Percentiles rank a stretch among this genome's conserved stretches.
phyloP scores from a whole-genome alignment of 2,888 invertebrate species.

The Andrena fulva region DNA sequence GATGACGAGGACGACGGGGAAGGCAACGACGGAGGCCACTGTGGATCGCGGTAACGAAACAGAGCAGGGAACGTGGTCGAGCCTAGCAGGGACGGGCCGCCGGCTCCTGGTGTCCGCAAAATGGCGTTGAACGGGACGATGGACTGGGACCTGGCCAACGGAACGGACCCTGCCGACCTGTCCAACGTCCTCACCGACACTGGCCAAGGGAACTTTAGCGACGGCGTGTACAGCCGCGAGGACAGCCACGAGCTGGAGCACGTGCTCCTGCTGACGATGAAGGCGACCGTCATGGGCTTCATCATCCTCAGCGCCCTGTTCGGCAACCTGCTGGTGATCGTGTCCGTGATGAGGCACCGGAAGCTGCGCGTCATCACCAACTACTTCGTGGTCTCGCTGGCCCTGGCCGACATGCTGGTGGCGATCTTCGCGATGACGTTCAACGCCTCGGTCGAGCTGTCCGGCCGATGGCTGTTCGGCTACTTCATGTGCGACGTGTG shows the following conservation, averaged over 20 bases:
- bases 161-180: conserved; percentile 33
- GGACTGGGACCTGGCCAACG: conserved; percentile 37
- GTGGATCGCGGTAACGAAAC: conserved; percentile 23
- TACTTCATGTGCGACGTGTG: conserved; percentile 97
- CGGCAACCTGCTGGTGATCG: conserved; percentile 95
- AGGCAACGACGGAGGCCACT: not conserved
- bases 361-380: conserved; percentile 94
- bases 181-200: conserved; percentile 70
- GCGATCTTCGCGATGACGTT: conserved; percentile 98
- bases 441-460: conserved; percentile 95
- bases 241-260: conserved; percentile 85
- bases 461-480: conserved; percentile 95
- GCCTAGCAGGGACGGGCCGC: not conserved
- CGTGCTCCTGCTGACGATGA: conserved; percentile 88
- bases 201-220: conserved; percentile 66
- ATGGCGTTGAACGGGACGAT: conserved; percentile 63
- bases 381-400: conserved; percentile 97
- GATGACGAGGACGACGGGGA: conserved; percentile 16
- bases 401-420: conserved; percentile 97
- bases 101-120: not conserved
- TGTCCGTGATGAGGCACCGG: conserved; percentile 92
- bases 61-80: not conserved
- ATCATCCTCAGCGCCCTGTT: conserved; percentile 95
- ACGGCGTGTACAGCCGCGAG: conserved; percentile 49
- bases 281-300: conserved; percentile 93